A percentile compares a stretch with the other conserved stretches of the same genome.
Evolutionary conservation across 2,113 vertebrate species (phyloP).

Genomic region (Brachyhypopomus occidentalis): DNA sequence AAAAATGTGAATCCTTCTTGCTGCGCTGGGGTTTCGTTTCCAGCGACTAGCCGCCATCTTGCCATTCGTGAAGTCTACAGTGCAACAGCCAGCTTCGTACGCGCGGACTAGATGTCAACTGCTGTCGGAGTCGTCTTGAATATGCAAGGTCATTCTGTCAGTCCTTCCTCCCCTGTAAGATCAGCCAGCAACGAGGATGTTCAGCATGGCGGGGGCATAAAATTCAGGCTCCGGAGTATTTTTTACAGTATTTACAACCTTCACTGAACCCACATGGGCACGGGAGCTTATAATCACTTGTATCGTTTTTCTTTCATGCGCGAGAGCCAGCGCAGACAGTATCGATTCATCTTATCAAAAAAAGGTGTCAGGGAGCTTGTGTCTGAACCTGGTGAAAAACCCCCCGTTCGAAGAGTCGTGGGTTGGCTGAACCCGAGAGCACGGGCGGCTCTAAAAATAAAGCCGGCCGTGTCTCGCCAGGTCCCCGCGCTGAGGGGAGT

Average conservation of each 20-base stretch:
- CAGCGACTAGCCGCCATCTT: background rate
- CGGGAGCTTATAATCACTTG: background rate
- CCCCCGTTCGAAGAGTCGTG: conserved; percentile 2
- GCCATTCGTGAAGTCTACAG: background rate
- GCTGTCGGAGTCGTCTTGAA: conserved; percentile 26
- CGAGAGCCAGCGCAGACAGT: background rate
- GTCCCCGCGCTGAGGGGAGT: background rate
- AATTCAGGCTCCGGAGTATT: background rate
- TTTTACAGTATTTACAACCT: background rate
- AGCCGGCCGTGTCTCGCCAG: background rate
- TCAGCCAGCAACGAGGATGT: background rate
- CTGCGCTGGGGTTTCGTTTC: conserved; percentile 32
- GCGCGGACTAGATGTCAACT: background rate
- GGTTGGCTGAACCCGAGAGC: conserved; percentile 1
- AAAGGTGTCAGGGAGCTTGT: background rate
- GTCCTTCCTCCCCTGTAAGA: background rate
- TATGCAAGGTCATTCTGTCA: conserved; percentile 8
- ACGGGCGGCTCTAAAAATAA: conserved; percentile 6
- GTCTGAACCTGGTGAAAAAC: conserved; percentile 7
- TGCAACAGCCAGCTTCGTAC: background rate
- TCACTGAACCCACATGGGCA: background rate
- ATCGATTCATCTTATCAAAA: conserved; percentile 12
- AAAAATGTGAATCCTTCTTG: background rate
- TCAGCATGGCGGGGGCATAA: background rate
- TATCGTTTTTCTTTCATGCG: background rate